Percentiles rank a stretch among this genome's conserved stretches.
These are phyloP conservation scores for Drosophila paranaensis DNA, from an alignment of 2,888 invertebrate species.

Conservation along the genomic window DNA sequence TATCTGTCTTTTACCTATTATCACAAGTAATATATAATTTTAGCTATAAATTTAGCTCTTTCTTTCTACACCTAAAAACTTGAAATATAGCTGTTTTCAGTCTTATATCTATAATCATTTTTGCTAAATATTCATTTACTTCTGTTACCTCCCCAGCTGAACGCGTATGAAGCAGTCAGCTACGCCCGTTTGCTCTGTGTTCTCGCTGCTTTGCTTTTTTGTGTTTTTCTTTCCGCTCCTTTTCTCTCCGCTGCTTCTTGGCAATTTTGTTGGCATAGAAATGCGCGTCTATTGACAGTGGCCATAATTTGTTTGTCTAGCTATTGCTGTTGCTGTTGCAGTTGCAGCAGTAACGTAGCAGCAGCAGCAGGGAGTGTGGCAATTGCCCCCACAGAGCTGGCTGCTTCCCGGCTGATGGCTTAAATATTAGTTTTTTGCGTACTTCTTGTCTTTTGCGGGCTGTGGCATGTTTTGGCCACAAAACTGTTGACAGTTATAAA, in stretches of 20 bases:
- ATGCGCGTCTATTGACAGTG: constrained; percentile 80
- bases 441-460: constrained; percentile 32
- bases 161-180: neutral
- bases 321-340: constrained; percentile 30
- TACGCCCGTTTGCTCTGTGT: neutral
- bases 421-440: constrained; percentile 72
- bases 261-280: constrained; percentile 71
- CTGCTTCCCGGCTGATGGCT: constrained; percentile 69
- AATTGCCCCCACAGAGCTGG: constrained; percentile 38
- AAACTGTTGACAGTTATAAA: constrained; percentile 81
- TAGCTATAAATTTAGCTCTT: neutral
- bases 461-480: constrained; percentile 56
- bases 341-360: neutral
- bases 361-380: constrained; percentile 37
- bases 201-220: neutral
- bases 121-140: no score
- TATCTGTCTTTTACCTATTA: no score
- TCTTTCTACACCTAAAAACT: neutral
- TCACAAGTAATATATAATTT: no score
- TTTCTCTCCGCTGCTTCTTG: constrained; percentile 28
- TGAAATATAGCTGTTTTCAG: neutral
- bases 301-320: constrained; percentile 82
- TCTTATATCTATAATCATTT: no score
- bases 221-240: constrained; percentile 14
- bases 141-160: neutral